Base-by-base conservation (phyloP, 2,797 vertebrate species). In the Spinibarbus caldwelli region DNA sequence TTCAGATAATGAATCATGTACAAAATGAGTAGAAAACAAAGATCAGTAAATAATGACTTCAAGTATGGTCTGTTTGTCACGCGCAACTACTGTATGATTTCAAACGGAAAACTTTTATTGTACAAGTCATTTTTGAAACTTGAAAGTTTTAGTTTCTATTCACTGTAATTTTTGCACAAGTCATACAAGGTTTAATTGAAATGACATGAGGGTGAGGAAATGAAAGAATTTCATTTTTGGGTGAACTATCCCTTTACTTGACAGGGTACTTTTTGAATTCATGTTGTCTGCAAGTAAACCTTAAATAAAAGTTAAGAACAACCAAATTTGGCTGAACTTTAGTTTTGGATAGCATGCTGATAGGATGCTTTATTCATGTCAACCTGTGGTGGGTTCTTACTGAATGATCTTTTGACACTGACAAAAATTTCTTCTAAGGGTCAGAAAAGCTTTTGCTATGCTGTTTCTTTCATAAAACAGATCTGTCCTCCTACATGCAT, bases 401-500 rank as follows among this genome's bases (percentile, higher is more conserved):
- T 9, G 3, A 36, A 64, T 21, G 4, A 76, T 84, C 45, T 34
- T 67, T 84, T 67, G 29, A 67, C 43, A 26, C 21, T 26, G 36
- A 66, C 43, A 41, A 31, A 76, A 2, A 68, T 52, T 15, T 84
- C 10, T 67, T 77, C 17, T 84, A 67, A 41, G 29, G 15, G 21
- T 75, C 71, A 34, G 34, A 38, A 54, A 71, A 59, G 70, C 59
- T 11, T 76, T 66, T 67, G 14, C 64, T 31, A 3, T 78, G 26
- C 47, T 45, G 26, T 70, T 54, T 70, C 19, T 84, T 78, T 78
- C 10, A 83, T 29, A 52, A 84, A 67, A 17, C 41, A n/a, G 10
- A 54, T 45, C 62, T 67, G 34, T 54, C 34, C 57, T 66, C 71
- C 71, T 38, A 83, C 72, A 76, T 45, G 38, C 17, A 21, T 68